Base-by-base conservation (phyloP, 2,113 vertebrate genomes). In the Etheostoma spectabile region DNA sequence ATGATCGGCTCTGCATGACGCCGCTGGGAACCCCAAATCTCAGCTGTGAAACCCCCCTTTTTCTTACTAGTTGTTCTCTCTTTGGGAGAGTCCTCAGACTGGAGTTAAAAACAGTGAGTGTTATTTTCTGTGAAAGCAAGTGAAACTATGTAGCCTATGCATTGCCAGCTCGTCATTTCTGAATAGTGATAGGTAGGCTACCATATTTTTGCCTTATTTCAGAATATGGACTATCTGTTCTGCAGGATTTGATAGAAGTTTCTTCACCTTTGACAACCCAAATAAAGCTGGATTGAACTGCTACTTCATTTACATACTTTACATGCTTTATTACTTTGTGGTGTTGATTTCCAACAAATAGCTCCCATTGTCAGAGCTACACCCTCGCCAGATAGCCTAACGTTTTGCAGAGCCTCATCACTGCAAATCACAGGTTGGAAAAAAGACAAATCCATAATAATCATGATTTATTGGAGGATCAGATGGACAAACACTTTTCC, bases 1-100 rank as follows among this genome's bases (percentile, higher is more conserved):
- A 91, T 93, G 91, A 94, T 93, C 88, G 72, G 70, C 93, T 90
- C 93, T 79, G 92, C 91, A 69, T 91, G 95, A 93, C 93, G 92
- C 91, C 91, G 21, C 79, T 79, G 86, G 79, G 89, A 91, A 76
- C 87, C 91, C 81, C 79, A 55, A 52, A 71, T 78, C 79, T 86
- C 76, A 74, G 57, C 86, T 82, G 84, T 74, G 74, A 82, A 65
- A 57, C 78, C 74, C 84, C 76, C 68, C 57, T 4, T 30, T 12
- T 30, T n/a, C 11, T 18, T 24, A 27, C 45, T 68, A 64, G 63
- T 52, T 73, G 46, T 61, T 64, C 55, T 53, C 71, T 67, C 33
- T 62, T 61, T 35, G 30, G 62, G 78, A 57, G 27, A 52, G 15
- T 69, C 46, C 22, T 46, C 45, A 45, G 30, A 74, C n/a, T 49